Evolutionary conservation across 2,888 invertebrate species (phyloP).

Genomic region (Leucoma salicis): DNA sequence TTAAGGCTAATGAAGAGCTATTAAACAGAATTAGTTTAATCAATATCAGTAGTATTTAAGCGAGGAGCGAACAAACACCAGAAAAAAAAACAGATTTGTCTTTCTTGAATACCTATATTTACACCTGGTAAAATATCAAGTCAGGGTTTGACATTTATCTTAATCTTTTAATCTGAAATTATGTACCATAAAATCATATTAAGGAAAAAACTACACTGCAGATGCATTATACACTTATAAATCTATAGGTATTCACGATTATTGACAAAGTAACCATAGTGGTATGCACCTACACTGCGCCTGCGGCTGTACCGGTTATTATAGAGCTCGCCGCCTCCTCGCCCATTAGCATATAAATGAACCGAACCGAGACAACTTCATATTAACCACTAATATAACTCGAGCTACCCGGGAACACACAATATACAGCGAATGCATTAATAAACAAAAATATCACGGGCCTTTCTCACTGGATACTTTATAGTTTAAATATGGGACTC

Average conservation of each 20-base stretch:
- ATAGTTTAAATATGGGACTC: constrained; percentile 56
- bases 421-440: constrained; percentile 17
- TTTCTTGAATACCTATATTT: too few species aligned
- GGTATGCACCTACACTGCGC: constrained; percentile 40
- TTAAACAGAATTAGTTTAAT: too few species aligned
- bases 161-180: neutral
- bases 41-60: too few species aligned
- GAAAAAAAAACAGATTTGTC: too few species aligned
- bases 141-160: too few species aligned
- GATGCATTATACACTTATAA: constrained; percentile 26
- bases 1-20: too few species aligned
- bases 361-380: constrained; percentile 74
- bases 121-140: too few species aligned
- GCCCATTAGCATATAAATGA: constrained; percentile 79
- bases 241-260: constrained; percentile 21
- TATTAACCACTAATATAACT: constrained; percentile 52
- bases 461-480: constrained; percentile 45
- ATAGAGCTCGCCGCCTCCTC: constrained; percentile 60
- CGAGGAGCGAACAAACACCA: too few species aligned
- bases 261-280: constrained; percentile 34
- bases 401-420: constrained; percentile 39
- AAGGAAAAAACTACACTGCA: constrained; percentile 1
- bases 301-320: constrained; percentile 58
- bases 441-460: constrained; percentile 38
- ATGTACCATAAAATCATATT: constrained; percentile 1